A percentile compares a stretch with the other conserved stretches of the same genome.
phyloP scores from a whole-genome alignment of 1,140 invertebrate species.

The Caenorhabditis latens region DNA sequence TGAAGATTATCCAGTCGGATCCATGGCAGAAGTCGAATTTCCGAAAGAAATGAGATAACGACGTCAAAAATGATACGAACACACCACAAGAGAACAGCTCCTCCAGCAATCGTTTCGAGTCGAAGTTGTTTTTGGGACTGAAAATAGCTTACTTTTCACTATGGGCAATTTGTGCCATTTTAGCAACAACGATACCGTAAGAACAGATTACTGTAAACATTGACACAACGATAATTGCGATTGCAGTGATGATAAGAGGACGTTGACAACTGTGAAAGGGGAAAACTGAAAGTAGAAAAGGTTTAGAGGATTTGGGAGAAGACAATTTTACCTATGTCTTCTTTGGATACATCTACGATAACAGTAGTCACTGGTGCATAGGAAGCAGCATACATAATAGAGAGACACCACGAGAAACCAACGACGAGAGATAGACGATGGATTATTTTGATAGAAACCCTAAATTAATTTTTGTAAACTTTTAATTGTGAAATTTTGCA shows the following conservation, averaged over 20 bases:
- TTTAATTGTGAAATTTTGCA: no score
- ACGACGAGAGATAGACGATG: slow-evolving; percentile 4
- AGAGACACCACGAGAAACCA: slow-evolving; percentile 26
- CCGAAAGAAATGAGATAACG: slow-evolving; percentile 54
- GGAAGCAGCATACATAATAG: slow-evolving; percentile 54
- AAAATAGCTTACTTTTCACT: slow-evolving; percentile 57
- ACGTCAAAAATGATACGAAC: slow-evolving; percentile 64
- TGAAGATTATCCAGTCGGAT: slow-evolving; percentile 44
- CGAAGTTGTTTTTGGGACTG: not conserved
- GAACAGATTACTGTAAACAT: slow-evolving; percentile 46
- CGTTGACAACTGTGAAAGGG: slow-evolving; percentile 47
- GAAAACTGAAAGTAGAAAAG: slow-evolving; percentile 39
- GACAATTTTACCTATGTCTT: not conserved
- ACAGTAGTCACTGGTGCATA: slow-evolving; percentile 57
- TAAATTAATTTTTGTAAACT: no score
- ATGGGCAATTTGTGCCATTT: slow-evolving; percentile 52
- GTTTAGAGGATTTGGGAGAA: no score
- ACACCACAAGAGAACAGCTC: slow-evolving; percentile 63
- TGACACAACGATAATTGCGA: slow-evolving; percentile 37
- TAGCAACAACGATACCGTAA: slow-evolving; percentile 44
- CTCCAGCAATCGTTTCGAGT: slow-evolving; percentile 58
- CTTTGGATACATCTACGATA: slow-evolving; percentile 38
- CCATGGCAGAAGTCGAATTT: slow-evolving; percentile 54
- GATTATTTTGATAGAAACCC: not conserved
- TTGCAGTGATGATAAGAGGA: slow-evolving; percentile 30